Conservation (phyloP, 2,797 vertebrate species). For the Melanotaenia nigrans region DNA sequence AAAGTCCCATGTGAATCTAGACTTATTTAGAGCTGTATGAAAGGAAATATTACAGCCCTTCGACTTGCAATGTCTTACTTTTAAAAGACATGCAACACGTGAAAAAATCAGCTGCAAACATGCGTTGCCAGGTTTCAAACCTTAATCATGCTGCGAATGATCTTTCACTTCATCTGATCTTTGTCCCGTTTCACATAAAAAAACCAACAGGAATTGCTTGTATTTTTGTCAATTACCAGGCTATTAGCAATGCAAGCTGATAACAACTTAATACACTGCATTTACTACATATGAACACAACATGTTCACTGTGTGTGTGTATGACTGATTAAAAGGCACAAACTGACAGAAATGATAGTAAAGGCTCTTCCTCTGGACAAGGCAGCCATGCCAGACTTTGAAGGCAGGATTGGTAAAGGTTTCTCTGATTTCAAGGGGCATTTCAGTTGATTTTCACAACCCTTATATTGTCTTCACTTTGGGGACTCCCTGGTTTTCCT, state of each 20-base stretch:
- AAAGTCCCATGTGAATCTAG: constrained; percentile 46
- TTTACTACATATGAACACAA: neutral
- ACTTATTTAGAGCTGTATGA: constrained; percentile 27
- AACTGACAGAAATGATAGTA: too few relatives aligned
- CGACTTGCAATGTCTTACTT: constrained; percentile 25
- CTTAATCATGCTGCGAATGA: neutral
- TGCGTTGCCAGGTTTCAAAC: neutral
- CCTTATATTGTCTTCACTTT: too few relatives aligned
- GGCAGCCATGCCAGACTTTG: neutral
- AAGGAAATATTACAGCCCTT: constrained; percentile 20
- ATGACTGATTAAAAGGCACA: too few relatives aligned
- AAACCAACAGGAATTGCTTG: neutral
- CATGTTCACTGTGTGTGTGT: neutral
- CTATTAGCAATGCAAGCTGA: neutral
- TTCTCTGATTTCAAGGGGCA: neutral
- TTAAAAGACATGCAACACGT: constrained; percentile 21
- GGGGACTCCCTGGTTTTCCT: too few relatives aligned
- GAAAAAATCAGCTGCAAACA: constrained; percentile 6
- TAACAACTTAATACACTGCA: neutral
- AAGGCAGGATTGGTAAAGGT: neutral
- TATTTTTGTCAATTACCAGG: neutral
- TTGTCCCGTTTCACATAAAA: neutral
- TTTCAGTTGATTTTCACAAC: neutral
- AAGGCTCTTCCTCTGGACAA: neutral
- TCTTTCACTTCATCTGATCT: neutral